Percentiles rank a stretch among this genome's conserved stretches.
Conservation (phyloP, 2,888 invertebrate species). For the Pyrrhosoma nymphula region DNA sequence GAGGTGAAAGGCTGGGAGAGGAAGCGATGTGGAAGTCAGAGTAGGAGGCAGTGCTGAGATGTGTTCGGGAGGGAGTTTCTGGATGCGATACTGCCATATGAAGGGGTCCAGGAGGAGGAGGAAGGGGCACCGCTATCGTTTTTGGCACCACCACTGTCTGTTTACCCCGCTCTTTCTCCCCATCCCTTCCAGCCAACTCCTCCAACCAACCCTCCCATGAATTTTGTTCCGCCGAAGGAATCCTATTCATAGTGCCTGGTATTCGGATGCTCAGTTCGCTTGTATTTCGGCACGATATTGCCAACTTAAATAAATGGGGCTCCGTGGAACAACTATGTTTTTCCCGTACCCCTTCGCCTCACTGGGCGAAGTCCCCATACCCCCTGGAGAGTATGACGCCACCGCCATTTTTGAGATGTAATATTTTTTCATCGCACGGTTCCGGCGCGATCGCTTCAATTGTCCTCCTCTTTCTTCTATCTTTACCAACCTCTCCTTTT, state of each 20-base stretch:
- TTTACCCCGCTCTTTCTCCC: not conserved
- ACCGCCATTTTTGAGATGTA: not conserved
- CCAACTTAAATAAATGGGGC: not conserved
- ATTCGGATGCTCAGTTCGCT: not conserved
- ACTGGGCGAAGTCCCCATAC: not conserved
- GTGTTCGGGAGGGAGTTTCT: not conserved
- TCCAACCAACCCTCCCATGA: not conserved
- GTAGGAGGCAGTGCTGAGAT: too few species aligned
- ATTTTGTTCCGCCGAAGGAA: not conserved
- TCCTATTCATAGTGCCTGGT: not conserved
- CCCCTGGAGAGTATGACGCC: not conserved
- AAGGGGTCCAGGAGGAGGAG: not conserved
- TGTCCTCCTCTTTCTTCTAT: not conserved
- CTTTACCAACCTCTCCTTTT: not conserved
- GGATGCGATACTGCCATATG: too few species aligned
- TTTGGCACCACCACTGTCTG: conserved; percentile 5
- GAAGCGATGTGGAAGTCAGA: not conserved
- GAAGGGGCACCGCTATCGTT: not conserved
- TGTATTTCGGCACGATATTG: conserved; percentile 5
- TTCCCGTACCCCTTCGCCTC: not conserved
- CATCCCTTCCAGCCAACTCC: not conserved
- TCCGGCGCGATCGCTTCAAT: not conserved
- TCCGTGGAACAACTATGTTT: not conserved
- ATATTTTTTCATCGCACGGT: not conserved
- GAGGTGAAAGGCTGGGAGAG: too few species aligned